Base-by-base conservation (phyloP, 2,113 vertebrate species). In the Glaucomys volans region DNA sequence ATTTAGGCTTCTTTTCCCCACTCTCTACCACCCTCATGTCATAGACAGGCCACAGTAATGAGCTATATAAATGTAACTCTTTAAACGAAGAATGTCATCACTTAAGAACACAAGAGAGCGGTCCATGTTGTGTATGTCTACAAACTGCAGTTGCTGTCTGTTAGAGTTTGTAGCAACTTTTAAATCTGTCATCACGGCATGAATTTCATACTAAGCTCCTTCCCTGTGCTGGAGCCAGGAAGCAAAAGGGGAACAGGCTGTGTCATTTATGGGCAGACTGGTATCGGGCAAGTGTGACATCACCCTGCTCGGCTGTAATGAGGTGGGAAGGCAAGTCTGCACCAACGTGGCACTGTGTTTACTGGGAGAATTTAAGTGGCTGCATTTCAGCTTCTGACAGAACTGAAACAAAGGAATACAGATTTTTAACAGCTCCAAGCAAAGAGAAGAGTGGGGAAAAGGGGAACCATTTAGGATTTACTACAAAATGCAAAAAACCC, bases 121-220 rank as follows among this genome's bases (percentile, higher is more conserved):
- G 98, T 98, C 98, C 98, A 98, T 99, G 99, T 99, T 99, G 98
- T 99, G 99, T 98, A 98, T 98, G 99, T 99, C 99, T 99, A 99
- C 99, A 99, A 99, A 98, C 99, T 98, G 98, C 98, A 98, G 99
- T 99, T 99, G 99, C 99, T 99, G 99, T 99, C 99, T 99, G 98
- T 98, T 99, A 98, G 98, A 98, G 98, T 99, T 99, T 99, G 99
- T 99, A 99, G 99, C 99, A 99, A 99, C 99, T 99, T 99, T 99
- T 99, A 99, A 99, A 99, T 99, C 99, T 99, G 99, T 99, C 99
- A 99, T 98, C 99, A 99, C 99, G 5, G 98, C 98, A 99, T 98
- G 98, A 99, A 99, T 98, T 98, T 99, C 98, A 98, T 98, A 98
- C 99, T 98, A 98, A 99, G 98, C 99, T 98, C 98, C 98, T 99